Evolutionary conservation across 2,113 vertebrate genomes (phyloP), one percentile per base, ranked within the genome.

Genomic region (Ceyx margarethae): DNA sequence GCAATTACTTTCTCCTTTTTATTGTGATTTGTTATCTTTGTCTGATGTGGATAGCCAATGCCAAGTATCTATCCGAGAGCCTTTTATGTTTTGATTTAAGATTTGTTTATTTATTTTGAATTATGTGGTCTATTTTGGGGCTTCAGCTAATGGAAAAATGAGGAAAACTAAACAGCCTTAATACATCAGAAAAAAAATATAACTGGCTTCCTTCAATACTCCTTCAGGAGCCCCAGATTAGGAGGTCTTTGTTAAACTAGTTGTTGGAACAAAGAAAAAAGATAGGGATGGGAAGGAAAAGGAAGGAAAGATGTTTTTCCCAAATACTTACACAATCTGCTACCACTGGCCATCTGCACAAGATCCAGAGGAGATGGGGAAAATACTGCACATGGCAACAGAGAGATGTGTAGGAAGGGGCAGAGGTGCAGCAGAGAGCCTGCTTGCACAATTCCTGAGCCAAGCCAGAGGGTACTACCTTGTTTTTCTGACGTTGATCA

Each of bases 1-100:
- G 66, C 85, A 93, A 91, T 94, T 90, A 85, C 86, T 92, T 92
- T 89, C n/a, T 83, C 25, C 60, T 95, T 46, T 81, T 84, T 81
- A 58, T 84, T 90, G 80, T 16, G 56, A 87, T 91, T 92, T 8
- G 9, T 82, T 87, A 90, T 88, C 89, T 87, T 56, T 66, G 66
- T 86, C 94, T 91, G 67, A 88, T 80, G n/a, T 42, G 20, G 48
- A 68, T 46, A 81, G 71, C 60, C 45, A 76, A 60, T 93, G 62
- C 73, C 61, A 84, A 93, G 56, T 68, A 72, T 42, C 58, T 90
- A 18, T 66, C 58, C 3, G 2, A 37, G 46, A 89, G 82, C 76
- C 26, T 71, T 58, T 46, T 40, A 21, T 57, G n/a, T 85, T 87
- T 94, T 57, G 29, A 87, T 84, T 91, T 79, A 45, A 65, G 53